These are phyloP conservation scores for Poecilia picta DNA, from an alignment of 2,797 vertebrate species.

Conservation along the genomic window DNA sequence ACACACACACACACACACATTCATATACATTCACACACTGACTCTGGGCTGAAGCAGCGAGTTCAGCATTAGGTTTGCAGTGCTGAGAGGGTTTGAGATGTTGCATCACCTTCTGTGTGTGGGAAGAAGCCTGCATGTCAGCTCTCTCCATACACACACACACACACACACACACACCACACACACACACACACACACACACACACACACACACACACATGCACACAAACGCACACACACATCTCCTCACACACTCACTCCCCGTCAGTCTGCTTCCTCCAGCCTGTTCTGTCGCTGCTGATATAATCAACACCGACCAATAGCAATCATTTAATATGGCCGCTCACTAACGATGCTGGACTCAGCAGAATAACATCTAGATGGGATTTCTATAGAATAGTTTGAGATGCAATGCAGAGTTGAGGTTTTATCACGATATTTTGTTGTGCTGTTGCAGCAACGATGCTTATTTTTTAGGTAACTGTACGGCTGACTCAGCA, in stretches of 20 bases:
- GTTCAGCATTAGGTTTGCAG: slow-evolving; percentile 40
- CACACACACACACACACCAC: slow-evolving; percentile 44
- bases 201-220: slow-evolving; percentile 14
- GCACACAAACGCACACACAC: background rate
- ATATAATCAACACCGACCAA: slow-evolving; percentile 56
- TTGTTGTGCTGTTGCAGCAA: no score
- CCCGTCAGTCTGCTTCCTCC: slow-evolving; percentile 42
- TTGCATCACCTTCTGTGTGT: slow-evolving; percentile 74
- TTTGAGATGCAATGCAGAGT: background rate
- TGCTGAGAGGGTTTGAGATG: slow-evolving; percentile 60
- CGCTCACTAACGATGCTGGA: slow-evolving; percentile 46
- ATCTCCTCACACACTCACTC: slow-evolving; percentile 2
- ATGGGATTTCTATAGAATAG: slow-evolving; percentile 21
- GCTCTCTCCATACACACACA: no score
- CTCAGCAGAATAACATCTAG: slow-evolving; percentile 20
- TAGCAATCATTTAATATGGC: slow-evolving; percentile 51
- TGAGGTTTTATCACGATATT: no score
- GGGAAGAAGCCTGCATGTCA: slow-evolving; percentile 68
- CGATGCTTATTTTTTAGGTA: no score
- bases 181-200: slow-evolving; percentile 14
- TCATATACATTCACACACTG: slow-evolving; percentile 2
- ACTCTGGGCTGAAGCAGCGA: slow-evolving; percentile 18
- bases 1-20: slow-evolving; percentile 12
- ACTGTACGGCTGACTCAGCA: no score
- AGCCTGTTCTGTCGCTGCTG: slow-evolving; percentile 53